Percentiles rank a stretch among this genome's conserved stretches.
Conservation (phyloP, 2,797 vertebrate genomes). For the Sciaenops ocellatus region DNA sequence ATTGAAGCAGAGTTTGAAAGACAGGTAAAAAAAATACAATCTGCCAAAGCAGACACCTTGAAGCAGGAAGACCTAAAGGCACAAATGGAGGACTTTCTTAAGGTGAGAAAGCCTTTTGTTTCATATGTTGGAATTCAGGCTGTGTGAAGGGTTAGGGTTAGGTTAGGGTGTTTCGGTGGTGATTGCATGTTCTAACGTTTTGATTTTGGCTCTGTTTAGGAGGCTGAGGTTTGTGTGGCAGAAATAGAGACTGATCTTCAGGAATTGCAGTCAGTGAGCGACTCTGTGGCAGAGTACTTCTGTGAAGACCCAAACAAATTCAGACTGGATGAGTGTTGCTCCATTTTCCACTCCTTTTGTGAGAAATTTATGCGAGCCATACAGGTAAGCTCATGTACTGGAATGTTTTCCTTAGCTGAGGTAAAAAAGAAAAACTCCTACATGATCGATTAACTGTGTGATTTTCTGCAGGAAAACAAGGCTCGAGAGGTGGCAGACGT, state of each 20-base stretch:
- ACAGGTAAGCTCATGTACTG: constrained; percentile 75
- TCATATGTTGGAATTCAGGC: neutral
- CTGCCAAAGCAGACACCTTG: constrained; percentile 63
- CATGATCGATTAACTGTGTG: neutral
- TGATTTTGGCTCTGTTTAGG: constrained; percentile 63
- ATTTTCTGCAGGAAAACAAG: constrained; percentile 81
- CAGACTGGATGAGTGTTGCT: constrained; percentile 87
- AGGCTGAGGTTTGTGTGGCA: constrained; percentile 77
- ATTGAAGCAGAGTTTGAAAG: constrained; percentile 82
- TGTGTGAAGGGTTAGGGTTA: too few species aligned
- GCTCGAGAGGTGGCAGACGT: constrained; percentile 79
- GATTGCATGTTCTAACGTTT: constrained; percentile 14
- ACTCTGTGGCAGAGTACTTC: constrained; percentile 86
- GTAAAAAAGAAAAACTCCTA: neutral
- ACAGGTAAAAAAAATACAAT: constrained; percentile 76
- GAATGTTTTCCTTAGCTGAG: neutral
- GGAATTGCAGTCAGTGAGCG: constrained; percentile 69
- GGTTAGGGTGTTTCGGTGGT: neutral
- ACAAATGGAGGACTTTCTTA: constrained; percentile 86
- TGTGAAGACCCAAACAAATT: constrained; percentile 87
- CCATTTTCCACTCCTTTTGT: constrained; percentile 87
- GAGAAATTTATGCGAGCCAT: constrained; percentile 83
- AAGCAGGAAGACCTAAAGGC: constrained; percentile 81
- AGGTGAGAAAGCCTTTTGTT: constrained; percentile 58
- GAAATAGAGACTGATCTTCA: constrained; percentile 72